Evolutionary conservation across 2,888 invertebrate species (phyloP).

Genomic region (Teleiodes luculella): DNA sequence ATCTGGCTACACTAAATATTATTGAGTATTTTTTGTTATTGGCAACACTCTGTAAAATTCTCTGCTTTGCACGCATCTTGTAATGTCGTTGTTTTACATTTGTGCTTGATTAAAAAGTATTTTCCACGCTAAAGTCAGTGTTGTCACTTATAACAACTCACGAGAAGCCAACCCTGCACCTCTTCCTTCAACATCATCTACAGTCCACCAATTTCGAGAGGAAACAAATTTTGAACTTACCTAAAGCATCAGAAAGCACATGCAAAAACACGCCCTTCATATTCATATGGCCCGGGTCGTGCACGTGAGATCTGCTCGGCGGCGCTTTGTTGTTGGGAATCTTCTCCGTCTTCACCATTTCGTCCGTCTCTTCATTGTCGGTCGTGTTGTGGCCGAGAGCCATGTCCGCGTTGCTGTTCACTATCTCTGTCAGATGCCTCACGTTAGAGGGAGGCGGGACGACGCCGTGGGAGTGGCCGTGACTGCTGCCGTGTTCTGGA

Average conservation of each 20-base stretch:
- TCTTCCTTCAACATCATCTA: no score
- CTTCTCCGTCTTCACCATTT: constrained; percentile 61
- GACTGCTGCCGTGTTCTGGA: constrained; percentile 85
- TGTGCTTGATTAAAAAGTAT: no score
- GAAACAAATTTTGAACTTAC: no score
- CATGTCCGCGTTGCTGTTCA: constrained; percentile 72
- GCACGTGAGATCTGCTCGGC: constrained; percentile 41
- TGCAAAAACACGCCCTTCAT: constrained; percentile 99
- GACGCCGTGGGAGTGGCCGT: constrained; percentile 82
- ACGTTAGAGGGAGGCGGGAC: constrained; percentile 71
- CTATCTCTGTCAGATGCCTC: constrained; percentile 65
- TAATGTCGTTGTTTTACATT: no score
- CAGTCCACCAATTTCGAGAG: no score
- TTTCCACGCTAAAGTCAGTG: no score
- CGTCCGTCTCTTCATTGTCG: constrained; percentile 66
- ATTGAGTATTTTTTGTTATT: no score
- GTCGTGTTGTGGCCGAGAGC: constrained; percentile 67
- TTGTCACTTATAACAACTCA: no score
- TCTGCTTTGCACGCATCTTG: no score
- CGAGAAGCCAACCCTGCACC: no score
- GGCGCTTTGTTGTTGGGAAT: constrained; percentile 58
- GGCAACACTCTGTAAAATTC: no score
- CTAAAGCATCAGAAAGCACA: constrained; percentile 97
- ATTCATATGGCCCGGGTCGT: constrained; percentile 92
- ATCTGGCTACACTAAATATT: no score